These are phyloP conservation scores for Arctocebus calabarensis DNA, from an alignment of 2,797 vertebrate species.

Conservation along the genomic window DNA sequence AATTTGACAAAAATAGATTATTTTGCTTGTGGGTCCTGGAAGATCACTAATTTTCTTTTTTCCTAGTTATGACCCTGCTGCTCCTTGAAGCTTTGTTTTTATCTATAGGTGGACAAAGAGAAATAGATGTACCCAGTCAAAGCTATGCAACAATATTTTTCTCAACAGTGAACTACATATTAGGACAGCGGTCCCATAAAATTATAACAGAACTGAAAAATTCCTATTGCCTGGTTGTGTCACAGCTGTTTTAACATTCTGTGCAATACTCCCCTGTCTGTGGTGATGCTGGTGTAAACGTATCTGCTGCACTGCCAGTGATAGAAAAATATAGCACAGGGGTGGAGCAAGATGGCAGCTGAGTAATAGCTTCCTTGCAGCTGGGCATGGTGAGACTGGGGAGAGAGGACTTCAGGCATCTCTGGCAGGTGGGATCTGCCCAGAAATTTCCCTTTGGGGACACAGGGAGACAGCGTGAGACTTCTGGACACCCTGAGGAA, in stretches of 20 bases:
- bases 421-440: too few relatives aligned
- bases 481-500: too few relatives aligned
- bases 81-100: neutral
- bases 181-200: neutral
- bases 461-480: too few relatives aligned
- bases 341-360: too few relatives aligned
- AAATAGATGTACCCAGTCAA: neutral
- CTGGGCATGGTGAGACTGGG: too few relatives aligned
- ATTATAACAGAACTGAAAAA: neutral
- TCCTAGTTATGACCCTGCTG: neutral
- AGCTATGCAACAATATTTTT: neutral
- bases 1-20: neutral
- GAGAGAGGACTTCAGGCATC: too few relatives aligned
- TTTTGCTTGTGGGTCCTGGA: slow-evolving; percentile 11
- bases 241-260: neutral
- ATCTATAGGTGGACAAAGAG: neutral
- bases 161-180: neutral
- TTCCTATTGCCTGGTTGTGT: neutral
- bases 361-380: too few relatives aligned
- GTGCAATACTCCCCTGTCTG: neutral
- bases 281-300: neutral
- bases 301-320: neutral
- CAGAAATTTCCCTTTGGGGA: too few relatives aligned
- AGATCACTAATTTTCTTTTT: slow-evolving; percentile 5
- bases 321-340: neutral